Base-by-base conservation (phyloP, 1,140 invertebrate species). In the Saccostrea echinata region DNA sequence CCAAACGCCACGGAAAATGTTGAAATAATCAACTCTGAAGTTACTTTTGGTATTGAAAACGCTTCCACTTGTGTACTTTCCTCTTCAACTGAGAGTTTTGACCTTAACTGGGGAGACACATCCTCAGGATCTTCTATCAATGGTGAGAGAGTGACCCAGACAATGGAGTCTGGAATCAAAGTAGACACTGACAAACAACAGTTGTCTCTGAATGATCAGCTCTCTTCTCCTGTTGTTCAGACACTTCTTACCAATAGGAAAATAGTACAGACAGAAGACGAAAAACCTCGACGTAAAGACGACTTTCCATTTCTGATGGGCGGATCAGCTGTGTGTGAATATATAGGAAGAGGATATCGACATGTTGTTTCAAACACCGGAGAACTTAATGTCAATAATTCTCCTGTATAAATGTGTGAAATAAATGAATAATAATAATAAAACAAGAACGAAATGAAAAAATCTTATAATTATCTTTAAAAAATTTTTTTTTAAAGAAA, bases 291-390 rank as follows among this genome's bases (percentile, higher is more conserved):
- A 33, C 4, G 4, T 0, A 76, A 11, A 13, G 12, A 76, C 12
- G 30, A 76, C 8, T 76, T 76, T 30, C 68, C 68, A 76, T 76
- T 76, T 33, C 27, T 76, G 27, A 76, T 76, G 68, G 30, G 68
- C 27, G 68, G 68, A 33, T 76, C 68, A 0, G 13, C 68, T 16
- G 68, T 76, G 6, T 76, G 68, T 30, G 68, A 76, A 33, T 76
- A 76, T 76, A 76, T 76, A 12, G 68, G 30, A 16, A 76, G 27
- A 27, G 27, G 16, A 33, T 76, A 76, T 33, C 24, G 27, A 30
- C 24, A 76, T 1, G 68, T 68, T 68, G 64, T 76, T 4, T 27
- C 68, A 33, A 76, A 76, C 27, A 76, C 24, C 18, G 68, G 30
- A 76, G 68, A 16, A 30, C 13, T 76, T 6, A 33, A 76, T 6